Evolutionary conservation across 2,888 invertebrate species (phyloP), one percentile per base, ranked within the genome.

Genomic region (Aporophyla lueneburgensis): DNA sequence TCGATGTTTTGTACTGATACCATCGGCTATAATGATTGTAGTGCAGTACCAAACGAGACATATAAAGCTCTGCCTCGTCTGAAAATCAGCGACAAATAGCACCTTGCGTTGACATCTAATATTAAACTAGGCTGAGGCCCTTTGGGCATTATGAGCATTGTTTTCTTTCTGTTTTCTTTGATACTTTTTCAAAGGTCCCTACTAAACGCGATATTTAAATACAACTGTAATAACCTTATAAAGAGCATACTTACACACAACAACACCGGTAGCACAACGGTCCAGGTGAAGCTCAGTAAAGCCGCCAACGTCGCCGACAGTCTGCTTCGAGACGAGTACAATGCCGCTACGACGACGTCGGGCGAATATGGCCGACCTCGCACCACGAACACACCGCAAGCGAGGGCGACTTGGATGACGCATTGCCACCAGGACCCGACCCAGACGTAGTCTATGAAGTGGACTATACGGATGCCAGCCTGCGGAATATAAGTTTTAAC

Each of bases 341-440:
- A 92, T n/a, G 97, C 97, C 21, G 94, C 94, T 74, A 98, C 96
- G 40, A 96, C 94, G 95, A 78, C 97, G 90, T 98, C 98, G 3
- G 98, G 98, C 80, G 98, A 98, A 93, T 98, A 99, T 0, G 99
- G 99, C 49, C 98, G 97, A 6, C 99, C 99, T 53, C 98, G 97
- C 16, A 99, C 98, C 92, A 98, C 97, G 93, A 99, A 98, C 78
- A 99, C 98, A n/a, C 98, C 99, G 86, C 98, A 97, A 68, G 98
- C 97, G 92, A 98, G 97, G 62, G 98, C 95, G 66, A 98, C 96
- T 93, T 99, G 98, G 61, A 99, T 95, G 72, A 98, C 97, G 92
- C 98, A 97, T 76, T 99, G 97, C 98, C 98, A 99, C 99, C 99
- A 99, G 6, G 98, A 97, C 7, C 98, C 98, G 24, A 98, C 98